Conservation (phyloP, 2,888 invertebrate genomes). For the Drosophila anomalata region DNA sequence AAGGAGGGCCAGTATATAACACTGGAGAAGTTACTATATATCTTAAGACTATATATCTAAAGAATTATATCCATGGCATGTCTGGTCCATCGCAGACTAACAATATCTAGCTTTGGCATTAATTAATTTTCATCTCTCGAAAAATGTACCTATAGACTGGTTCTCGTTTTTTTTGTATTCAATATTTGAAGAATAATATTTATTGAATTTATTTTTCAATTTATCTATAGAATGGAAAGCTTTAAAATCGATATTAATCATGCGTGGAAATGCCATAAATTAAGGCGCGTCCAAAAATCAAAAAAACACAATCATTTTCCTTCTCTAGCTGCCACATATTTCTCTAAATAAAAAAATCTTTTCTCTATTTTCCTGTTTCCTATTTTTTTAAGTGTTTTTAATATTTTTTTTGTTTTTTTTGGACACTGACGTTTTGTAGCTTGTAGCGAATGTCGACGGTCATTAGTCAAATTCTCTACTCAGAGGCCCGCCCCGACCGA, state of each 20-base stretch:
- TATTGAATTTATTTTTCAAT: conserved; percentile 51
- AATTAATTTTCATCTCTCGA: conserved; percentile 67
- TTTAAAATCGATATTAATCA: conserved; percentile 82
- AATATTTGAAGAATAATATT: conserved; percentile 2
- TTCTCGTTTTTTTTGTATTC: conserved; percentile 5
- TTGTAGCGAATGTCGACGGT: conserved; percentile 67
- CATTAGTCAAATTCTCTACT: conserved; percentile 76
- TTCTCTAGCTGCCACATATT: conserved; percentile 11
- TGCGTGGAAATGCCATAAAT: conserved; percentile 74
- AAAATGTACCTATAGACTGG: conserved; percentile 2
- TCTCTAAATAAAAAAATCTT: not conserved
- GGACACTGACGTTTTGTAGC: conserved; percentile 21
- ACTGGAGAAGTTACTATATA: conserved; percentile 15
- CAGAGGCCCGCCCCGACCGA: conserved; percentile 35
- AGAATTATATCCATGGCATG: conserved; percentile 9
- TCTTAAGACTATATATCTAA: not conserved
- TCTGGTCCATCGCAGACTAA: conserved; percentile 63
- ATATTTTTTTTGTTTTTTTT: conserved; percentile 7
- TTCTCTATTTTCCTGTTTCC: conserved; percentile 13
- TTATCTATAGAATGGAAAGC: conserved; percentile 55
- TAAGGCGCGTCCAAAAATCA: conserved; percentile 43
- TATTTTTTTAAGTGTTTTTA: conserved; percentile 26
- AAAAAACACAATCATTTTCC: conserved; percentile 26
- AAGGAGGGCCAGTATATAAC: not conserved
- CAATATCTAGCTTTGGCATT: conserved; percentile 58